phyloP scores from a whole-genome alignment of 2,888 invertebrate genomes.

The Norana najaformis region DNA sequence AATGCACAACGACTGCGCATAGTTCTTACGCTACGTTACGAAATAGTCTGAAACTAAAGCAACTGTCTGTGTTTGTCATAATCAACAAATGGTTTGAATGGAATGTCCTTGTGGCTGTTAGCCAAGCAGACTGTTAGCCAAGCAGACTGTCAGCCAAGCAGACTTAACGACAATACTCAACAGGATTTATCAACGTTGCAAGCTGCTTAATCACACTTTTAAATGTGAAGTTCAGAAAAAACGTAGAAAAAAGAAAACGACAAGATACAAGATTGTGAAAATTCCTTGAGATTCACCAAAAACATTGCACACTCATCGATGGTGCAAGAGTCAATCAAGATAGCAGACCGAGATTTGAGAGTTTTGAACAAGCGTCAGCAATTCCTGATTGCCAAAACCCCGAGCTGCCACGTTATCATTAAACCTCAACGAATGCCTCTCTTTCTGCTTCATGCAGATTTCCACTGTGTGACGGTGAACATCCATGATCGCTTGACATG shows the following conservation, averaged over 20 bases:
- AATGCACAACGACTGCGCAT: too few species aligned
- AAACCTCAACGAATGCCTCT: background rate
- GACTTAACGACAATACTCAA: background rate
- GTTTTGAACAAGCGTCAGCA: background rate
- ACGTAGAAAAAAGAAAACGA: background rate
- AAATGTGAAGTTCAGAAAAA: background rate
- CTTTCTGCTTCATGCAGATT: background rate
- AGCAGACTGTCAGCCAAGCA: background rate
- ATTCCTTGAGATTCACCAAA: background rate
- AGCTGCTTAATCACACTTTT: too few species aligned
- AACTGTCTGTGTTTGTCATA: background rate
- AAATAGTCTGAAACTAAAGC: background rate
- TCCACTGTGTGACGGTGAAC: slow-evolving; percentile 24
- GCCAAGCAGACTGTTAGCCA: background rate
- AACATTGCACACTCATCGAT: background rate
- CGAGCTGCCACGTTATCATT: background rate
- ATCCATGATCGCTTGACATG: slow-evolving; percentile 17
- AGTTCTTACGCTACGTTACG: background rate
- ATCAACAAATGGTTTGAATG: background rate
- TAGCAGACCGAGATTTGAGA: background rate
- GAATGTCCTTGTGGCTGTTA: background rate
- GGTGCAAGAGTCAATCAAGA: background rate
- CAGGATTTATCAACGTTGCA: background rate
- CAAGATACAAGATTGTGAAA: background rate
- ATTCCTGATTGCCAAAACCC: background rate